Evolutionary conservation across 2,888 invertebrate genomes (phyloP), one percentile per base, ranked within the genome.

Genomic region (Drosophila hamatofila): DNA sequence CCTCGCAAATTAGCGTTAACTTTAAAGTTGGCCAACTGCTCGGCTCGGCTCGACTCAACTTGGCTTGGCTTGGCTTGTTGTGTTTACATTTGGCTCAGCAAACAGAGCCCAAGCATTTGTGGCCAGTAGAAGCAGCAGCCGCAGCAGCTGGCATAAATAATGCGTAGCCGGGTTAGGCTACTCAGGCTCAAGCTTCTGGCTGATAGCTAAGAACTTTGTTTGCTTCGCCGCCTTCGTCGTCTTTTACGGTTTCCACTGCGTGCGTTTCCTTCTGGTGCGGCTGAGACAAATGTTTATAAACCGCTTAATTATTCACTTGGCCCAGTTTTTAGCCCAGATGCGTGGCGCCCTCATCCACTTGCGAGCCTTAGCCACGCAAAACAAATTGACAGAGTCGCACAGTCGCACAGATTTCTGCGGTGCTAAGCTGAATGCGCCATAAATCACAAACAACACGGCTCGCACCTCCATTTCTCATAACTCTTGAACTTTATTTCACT

Each of bases 291-390:
- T 86, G 85, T 89, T 89, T 89, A 78, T 88, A 86, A 86, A 86
- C 89, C 86, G 88, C 86, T 89, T 86, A 89, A 86, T 89, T 89
- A 86, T 87, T 86, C 89, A 89, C 88, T 89, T 89, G 85, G 72
- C 89, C 83, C 83, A 81, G 65, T 86, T 89, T 78, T 75, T 70
- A 77, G 72, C 58, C 62, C 46, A 71, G 64, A 56, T 75, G 63
- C 74, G 74, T 71, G 60, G 62, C 46, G 37, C 42, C 52, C 66
- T 57, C 44, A 56, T 59, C 70, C 71, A 57, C 72, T 60, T 6
- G 35, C n/a, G 35, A n/a, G 42, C 46, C 27, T 5, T 2, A 52
- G 52, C 52, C 81, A 86, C 81, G 89, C 88, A 72, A 83, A 86
- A 81, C 81, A 84, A 88, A 86, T 88, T 88, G 84, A 86, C 89